A percentile compares a stretch with the other conserved stretches of the same genome.
phyloP scores from a whole-genome alignment of 2,797 vertebrate species.

The Loris lydekkerianus region DNA sequence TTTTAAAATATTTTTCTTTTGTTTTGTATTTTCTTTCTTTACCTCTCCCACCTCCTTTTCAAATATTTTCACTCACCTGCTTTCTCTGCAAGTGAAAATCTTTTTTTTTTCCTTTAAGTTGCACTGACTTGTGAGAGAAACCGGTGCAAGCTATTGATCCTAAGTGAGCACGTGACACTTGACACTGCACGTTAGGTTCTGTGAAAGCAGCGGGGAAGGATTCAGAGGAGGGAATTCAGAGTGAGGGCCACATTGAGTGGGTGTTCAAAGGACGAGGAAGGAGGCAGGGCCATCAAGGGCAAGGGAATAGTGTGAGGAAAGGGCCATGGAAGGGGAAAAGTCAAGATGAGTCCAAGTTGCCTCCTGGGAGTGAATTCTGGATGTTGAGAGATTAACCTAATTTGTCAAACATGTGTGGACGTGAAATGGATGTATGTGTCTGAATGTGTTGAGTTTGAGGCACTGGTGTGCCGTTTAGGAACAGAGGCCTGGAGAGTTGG shows the following conservation, averaged over 20 bases:
- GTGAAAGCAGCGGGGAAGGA: background rate
- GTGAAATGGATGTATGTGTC: background rate
- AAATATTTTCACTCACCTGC: background rate
- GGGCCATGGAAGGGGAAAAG: background rate
- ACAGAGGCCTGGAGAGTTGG: background rate
- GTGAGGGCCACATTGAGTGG: background rate
- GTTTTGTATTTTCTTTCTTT: conserved; percentile 16
- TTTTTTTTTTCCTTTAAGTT: background rate
- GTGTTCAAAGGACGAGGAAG: background rate
- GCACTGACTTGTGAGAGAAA: background rate
- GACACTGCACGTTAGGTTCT: background rate
- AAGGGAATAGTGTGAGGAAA: background rate
- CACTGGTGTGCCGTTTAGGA: background rate
- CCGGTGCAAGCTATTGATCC: background rate
- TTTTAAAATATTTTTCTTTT: background rate
- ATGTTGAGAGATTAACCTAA: background rate
- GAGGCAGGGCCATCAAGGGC: background rate
- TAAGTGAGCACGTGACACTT: background rate
- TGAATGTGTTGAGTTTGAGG: background rate
- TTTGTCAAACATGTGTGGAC: background rate
- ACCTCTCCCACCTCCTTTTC: background rate
- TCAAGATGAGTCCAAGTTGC: background rate
- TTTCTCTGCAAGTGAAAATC: conserved; percentile 13
- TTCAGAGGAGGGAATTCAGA: background rate
- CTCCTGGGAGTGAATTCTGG: background rate